phyloP scores from a whole-genome alignment of 2,797 vertebrate genomes.

The Pangasius mekongensis region DNA sequence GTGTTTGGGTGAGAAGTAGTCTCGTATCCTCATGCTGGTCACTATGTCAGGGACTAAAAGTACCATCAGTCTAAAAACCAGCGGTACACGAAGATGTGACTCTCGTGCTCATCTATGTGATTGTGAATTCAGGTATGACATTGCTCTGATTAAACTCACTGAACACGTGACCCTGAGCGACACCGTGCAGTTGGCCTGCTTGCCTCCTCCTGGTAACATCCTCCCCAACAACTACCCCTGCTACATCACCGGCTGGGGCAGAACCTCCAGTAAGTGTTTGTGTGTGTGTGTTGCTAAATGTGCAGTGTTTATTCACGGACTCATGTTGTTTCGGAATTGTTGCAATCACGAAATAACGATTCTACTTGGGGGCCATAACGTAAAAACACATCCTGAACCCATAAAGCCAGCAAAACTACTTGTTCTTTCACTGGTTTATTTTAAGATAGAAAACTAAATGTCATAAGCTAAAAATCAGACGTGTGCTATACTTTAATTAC shows the following conservation, averaged over 20 bases:
- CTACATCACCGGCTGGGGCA: conserved; percentile 82
- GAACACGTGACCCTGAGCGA: conserved; percentile 75
- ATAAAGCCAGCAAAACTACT: background rate
- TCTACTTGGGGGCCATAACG: too few species aligned
- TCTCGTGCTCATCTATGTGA: conserved; percentile 1
- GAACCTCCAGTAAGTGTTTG: conserved; percentile 72
- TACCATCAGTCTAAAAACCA: background rate
- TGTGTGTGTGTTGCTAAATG: background rate
- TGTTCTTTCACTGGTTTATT: background rate
- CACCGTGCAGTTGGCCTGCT: conserved; percentile 72
- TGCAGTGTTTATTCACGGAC: background rate
- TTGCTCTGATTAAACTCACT: conserved; percentile 81
- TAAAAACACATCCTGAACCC: too few species aligned
- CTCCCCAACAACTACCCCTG: conserved; percentile 76
- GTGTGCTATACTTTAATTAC: too few species aligned
- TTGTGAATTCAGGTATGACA: conserved; percentile 70
- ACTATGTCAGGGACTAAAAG: background rate
- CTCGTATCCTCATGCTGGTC: background rate
- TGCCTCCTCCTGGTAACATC: conserved; percentile 71
- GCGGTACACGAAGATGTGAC: background rate
- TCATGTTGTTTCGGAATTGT: background rate
- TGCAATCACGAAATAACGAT: background rate
- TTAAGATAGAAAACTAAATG: background rate
- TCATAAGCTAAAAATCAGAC: background rate
- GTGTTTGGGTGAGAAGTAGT: conserved; percentile 70